phyloP scores from a whole-genome alignment of 2,888 invertebrate genomes.

The Eumacrocentrus americanus region DNA sequence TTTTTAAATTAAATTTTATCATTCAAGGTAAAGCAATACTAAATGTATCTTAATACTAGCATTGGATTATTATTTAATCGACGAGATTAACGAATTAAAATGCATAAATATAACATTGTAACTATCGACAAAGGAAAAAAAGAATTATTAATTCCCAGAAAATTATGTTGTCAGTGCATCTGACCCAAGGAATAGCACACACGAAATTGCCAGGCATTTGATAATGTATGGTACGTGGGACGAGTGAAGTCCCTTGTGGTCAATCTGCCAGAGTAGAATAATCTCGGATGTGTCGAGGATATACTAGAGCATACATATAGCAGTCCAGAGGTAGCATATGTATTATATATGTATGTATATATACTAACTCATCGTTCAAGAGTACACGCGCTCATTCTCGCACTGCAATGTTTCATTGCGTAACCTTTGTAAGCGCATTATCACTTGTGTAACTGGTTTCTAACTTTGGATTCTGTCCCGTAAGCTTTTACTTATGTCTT shows the following conservation, averaged over 20 bases:
- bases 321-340: not conserved
- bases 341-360: not conserved
- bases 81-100: too few relatives aligned
- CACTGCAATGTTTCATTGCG: constrained; percentile 28
- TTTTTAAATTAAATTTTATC: too few relatives aligned
- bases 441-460: constrained; percentile 24
- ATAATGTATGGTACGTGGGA: constrained; percentile 11
- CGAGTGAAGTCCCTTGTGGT: not conserved
- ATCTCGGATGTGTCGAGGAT: constrained; percentile 2
- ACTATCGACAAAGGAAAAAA: too few relatives aligned
- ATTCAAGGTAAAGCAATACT: too few relatives aligned
- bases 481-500: not conserved
- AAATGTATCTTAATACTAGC: too few relatives aligned
- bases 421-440: constrained; percentile 33
- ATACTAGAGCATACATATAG: not conserved
- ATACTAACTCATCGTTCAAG: not conserved
- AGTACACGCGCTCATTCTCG: not conserved
- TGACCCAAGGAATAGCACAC: too few relatives aligned
- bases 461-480: not conserved
- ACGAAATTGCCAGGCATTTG: constrained; percentile 4
- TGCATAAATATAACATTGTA: too few relatives aligned
- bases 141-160: too few relatives aligned
- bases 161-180: too few relatives aligned
- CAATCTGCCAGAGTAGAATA: constrained; percentile 11
- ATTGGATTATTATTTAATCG: too few relatives aligned